Conservation (phyloP, 2,888 invertebrate species). For the Halictus ligatus region DNA sequence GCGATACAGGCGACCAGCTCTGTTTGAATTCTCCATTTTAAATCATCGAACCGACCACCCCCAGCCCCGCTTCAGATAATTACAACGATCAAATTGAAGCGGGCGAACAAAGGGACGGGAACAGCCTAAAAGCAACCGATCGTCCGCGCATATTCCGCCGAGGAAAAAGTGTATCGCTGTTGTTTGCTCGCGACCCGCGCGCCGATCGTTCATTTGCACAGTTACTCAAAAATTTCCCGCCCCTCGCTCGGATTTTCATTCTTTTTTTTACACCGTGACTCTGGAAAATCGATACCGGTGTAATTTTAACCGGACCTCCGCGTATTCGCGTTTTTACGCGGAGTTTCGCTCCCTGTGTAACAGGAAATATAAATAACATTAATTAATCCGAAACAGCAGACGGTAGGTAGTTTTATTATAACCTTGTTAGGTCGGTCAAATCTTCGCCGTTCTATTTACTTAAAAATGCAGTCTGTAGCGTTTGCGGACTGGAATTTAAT, state of each 20-base stretch:
- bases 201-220: neutral
- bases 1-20: slow-evolving; percentile 24
- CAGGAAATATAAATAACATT: neutral
- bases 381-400: too few relatives aligned
- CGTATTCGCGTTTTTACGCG: neutral
- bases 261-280: neutral
- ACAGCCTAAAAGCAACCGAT: neutral
- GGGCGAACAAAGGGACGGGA: slow-evolving; percentile 20
- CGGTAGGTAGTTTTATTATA: too few relatives aligned
- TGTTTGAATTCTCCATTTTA: slow-evolving; percentile 50
- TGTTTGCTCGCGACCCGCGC: neutral
- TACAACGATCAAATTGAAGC: slow-evolving; percentile 44
- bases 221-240: neutral
- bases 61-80: slow-evolving; percentile 30
- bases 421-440: too few relatives aligned
- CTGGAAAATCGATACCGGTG: neutral
- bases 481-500: too few relatives aligned
- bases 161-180: neutral
- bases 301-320: neutral
- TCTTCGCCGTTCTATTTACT: too few relatives aligned
- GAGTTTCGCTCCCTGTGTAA: neutral
- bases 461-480: too few relatives aligned
- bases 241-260: neutral
- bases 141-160: neutral
- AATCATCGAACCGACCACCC: slow-evolving; percentile 18